These are phyloP conservation scores for Pseudochirops cupreus DNA, from an alignment of 2,797 vertebrate species.

Conservation along the genomic window DNA sequence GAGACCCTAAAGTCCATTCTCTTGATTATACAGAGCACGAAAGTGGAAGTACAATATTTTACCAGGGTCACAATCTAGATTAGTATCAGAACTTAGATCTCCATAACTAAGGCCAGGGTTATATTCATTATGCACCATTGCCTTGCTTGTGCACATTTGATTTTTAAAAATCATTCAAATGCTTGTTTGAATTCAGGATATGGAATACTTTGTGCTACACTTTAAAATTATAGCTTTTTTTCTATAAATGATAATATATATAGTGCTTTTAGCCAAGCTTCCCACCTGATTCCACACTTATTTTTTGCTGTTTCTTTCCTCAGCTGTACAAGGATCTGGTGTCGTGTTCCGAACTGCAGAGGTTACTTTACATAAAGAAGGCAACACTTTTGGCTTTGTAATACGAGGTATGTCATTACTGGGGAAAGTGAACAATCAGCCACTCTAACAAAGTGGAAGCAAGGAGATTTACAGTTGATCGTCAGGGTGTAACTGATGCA, in stretches of 20 bases:
- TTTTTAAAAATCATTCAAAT: conserved; percentile 28
- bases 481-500: not conserved
- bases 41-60: not conserved
- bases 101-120: not conserved
- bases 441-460: not conserved
- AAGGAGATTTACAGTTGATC: conserved; percentile 1
- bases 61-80: not conserved
- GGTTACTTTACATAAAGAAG: conserved; percentile 98
- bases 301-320: conserved; percentile 43
- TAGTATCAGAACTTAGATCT: not conserved
- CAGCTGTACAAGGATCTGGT: conserved; percentile 95
- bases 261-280: not conserved
- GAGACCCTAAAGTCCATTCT: not conserved
- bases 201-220: conserved; percentile 19
- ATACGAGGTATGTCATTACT: conserved; percentile 92
- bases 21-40: not conserved
- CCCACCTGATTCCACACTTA: not conserved
- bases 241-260: not conserved
- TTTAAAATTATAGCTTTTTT: not conserved
- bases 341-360: conserved; percentile 97
- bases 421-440: not conserved
- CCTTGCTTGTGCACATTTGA: not conserved
- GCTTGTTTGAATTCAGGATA: conserved; percentile 16
- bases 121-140: not conserved
- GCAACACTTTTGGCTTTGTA: conserved; percentile 98